Percentiles rank a stretch among this genome's conserved stretches.
phyloP scores from a whole-genome alignment of 35 echinoderm and acorn worm species.

The Apostichopus parvimensis region DNA sequence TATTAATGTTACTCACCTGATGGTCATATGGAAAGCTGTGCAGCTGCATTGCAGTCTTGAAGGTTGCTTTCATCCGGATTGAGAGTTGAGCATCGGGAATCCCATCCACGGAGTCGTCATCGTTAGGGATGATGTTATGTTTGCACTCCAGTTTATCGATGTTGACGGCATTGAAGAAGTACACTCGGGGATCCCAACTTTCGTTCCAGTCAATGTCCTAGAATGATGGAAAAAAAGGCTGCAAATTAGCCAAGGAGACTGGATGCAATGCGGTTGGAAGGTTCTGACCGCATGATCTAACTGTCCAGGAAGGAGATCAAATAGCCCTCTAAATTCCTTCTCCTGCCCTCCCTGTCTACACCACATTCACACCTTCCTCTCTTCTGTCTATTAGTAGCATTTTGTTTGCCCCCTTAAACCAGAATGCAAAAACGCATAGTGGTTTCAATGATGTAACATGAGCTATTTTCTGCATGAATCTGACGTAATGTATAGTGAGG shows the following conservation, averaged over 20 bases:
- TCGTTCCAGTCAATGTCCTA: constrained; percentile 85
- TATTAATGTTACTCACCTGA: constrained; percentile 53
- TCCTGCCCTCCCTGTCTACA: background rate
- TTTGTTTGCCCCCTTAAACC: too few species aligned
- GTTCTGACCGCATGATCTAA: too few species aligned
- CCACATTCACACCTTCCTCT: background rate
- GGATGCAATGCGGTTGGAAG: too few species aligned
- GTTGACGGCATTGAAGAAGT: constrained; percentile 80
- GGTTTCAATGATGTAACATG: too few species aligned
- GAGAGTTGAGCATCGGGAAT: constrained; percentile 64
- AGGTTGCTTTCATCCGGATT: constrained; percentile 83
- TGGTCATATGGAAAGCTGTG: constrained; percentile 85
- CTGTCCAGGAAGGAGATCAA: too few species aligned
- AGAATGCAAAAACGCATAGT: too few species aligned
- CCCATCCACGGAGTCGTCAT: constrained; percentile 68
- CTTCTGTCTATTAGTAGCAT: background rate
- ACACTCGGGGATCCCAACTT: constrained; percentile 75
- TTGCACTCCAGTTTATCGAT: constrained; percentile 83
- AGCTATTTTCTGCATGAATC: too few species aligned
- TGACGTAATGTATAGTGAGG: too few species aligned
- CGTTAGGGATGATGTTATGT: constrained; percentile 67
- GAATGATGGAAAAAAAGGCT: background rate
- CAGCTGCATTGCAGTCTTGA: constrained; percentile 78
- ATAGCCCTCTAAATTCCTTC: too few species aligned
- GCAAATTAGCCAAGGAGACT: too few species aligned